Percentiles rank a stretch among this genome's conserved stretches.
These are phyloP conservation scores for Harpagoxenus sublaevis DNA, from an alignment of 2,888 invertebrate species.

Conservation along the genomic window DNA sequence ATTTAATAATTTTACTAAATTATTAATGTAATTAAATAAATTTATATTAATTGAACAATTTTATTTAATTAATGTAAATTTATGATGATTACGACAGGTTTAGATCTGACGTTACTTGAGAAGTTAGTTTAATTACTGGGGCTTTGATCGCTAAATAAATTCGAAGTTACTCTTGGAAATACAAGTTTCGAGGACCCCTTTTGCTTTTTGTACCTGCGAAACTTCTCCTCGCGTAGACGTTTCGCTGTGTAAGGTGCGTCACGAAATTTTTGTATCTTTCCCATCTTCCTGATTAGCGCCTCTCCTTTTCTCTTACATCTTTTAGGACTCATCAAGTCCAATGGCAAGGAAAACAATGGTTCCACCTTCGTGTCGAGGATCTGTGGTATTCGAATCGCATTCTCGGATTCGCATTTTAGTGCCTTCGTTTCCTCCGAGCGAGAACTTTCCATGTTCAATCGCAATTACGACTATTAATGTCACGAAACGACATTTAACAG, in stretches of 20 bases:
- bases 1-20: conserved; percentile 6
- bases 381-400: conserved; percentile 1
- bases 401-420: conserved; percentile 9
- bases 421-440: not conserved
- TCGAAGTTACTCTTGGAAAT: not conserved
- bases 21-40: not conserved
- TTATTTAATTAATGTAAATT: conserved; percentile 18
- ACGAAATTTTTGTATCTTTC: conserved; percentile 10
- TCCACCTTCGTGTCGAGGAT: conserved; percentile 83
- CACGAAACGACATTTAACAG: no score
- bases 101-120: not conserved
- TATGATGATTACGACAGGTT: not conserved
- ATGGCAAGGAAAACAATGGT: conserved; percentile 89
- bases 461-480: conserved; percentile 5
- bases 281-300: conserved; percentile 12
- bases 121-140: conserved; percentile 20
- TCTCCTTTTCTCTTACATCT: conserved; percentile 23
- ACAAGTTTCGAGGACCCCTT: not conserved
- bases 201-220: conserved; percentile 65
- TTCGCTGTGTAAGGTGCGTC: conserved; percentile 43
- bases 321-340: conserved; percentile 86
- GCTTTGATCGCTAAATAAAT: not conserved
- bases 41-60: not conserved
- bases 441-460: conserved; percentile 30
- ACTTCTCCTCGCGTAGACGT: conserved; percentile 59